Evolutionary conservation across 1,140 invertebrate species (phyloP), one percentile per base, ranked within the genome.

Genomic region (Bombus breviceps): DNA sequence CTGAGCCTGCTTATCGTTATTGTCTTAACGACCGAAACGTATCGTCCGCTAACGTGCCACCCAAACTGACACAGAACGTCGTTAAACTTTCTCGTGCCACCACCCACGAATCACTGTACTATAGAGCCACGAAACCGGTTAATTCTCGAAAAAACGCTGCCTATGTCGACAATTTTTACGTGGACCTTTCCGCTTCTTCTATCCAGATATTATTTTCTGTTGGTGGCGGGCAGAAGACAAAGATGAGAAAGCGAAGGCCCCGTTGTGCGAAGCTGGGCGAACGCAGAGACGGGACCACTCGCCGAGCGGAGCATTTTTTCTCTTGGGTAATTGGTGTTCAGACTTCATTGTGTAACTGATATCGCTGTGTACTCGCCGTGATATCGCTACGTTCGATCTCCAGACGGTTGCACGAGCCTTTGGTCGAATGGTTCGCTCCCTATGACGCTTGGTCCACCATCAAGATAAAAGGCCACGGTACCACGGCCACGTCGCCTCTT

Each of bases 331-430:
- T 92, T 92, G 90, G 91, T 92, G 89, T 92, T 92, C 89, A 88
- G 87, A 78, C 79, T 86, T 92, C 89, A 92, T 92, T 92, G 92
- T 92, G 92, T 91, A 91, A 92, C 90, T 89, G 91, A 89, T 89
- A 92, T 92, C 91, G 91, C 69, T 85, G 81, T 92, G 91, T 92
- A 92, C 89, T 92, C 86, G 82, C 82, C 83, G 43, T 64, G 74
- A 53, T 92, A 92, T 92, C 92, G 88, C 81, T 59, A 81, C 86
- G 83, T 85, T 83, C 89, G 81, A 92, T 92, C 92, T 92, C 81
- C 81, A 88, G 90, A 92, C 89, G 86, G 87, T 91, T 89, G 89
- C 87, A 86, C 89, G 86, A 92, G 88, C 83, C 86, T 91, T 86
- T 82, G 86, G 72, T 64, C 64, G 57, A 88, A 90, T 83, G 68